Base-by-base conservation (phyloP, 1,140 invertebrate species). In the Aphaenogaster floridana region DNA sequence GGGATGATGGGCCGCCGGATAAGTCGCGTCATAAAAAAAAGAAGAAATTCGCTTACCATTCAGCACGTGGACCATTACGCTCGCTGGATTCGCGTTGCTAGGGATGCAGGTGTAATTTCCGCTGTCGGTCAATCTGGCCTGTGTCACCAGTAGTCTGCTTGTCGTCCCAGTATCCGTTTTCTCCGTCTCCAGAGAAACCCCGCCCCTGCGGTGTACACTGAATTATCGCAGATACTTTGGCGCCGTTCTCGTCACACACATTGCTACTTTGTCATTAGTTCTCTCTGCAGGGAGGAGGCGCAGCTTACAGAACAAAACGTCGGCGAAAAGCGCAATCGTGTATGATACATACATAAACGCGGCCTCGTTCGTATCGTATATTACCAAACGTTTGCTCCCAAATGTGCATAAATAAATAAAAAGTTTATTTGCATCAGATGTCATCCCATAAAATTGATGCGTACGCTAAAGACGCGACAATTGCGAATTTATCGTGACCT, bases 71-170 rank as follows among this genome's bases (percentile, higher is more conserved):
- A 99, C 98, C 88, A 97, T 97, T 68, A 98, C 97, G 85, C 97
- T 98, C 72, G 98, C 98, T 17, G 98, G 97, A 92, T 98, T 97
- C 50, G 98, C 98, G 94, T 98, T 98, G 94, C 97, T 97, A 63
- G 98, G 98, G 90, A 98, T 97, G 94, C 98, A 98, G 36, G 98
- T 98, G 95, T 98, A 98, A 95, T 98, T 98, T 89, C 98, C 98
- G 50, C 98, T 98, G 96, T 99, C 98, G 48, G 96, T 96, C 63
- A 98, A 96, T 36, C 97, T 96, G 15, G 98, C 98, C 93, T 98
- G 98, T 13, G 98, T 98, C 87, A 99, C 97, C 93, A 98, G 96
- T 86, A 99, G 96, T 93, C 98, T 98, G 95, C 98, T 98, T 63
- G 98, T 98, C 54, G 98, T 98, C 15, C 98, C 98, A 8, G 97